A percentile compares a stretch with the other conserved stretches of the same genome.
Evolutionary conservation across 2,797 vertebrate genomes (phyloP).

Genomic region (Hybognathus amarus): DNA sequence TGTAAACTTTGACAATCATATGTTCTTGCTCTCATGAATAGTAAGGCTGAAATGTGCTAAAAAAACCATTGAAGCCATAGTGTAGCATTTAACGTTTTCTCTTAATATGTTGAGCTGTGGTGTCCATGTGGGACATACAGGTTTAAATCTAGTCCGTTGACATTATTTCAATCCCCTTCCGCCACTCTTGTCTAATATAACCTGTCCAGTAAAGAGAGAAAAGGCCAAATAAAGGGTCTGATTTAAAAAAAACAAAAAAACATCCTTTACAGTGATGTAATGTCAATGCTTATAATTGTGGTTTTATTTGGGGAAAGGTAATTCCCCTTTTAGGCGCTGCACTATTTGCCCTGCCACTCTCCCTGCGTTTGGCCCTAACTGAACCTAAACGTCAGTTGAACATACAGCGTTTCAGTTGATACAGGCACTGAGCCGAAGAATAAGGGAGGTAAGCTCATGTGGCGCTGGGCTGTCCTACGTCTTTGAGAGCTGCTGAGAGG

Average conservation of each 20-base stretch:
- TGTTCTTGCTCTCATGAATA: not conserved
- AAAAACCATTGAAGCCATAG: not conserved
- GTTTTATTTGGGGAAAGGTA: constrained; percentile 31
- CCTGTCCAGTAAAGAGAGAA: not conserved
- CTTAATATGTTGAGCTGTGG: not conserved
- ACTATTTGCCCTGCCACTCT: constrained; percentile 39
- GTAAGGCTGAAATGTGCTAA: not conserved
- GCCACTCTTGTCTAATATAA: not conserved
- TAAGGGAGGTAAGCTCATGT: constrained; percentile 45
- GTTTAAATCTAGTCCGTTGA: not conserved
- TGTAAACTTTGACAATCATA: not conserved
- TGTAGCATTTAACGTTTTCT: not conserved
- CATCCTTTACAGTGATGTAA: constrained; percentile 6
- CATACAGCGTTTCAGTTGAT: constrained; percentile 36
- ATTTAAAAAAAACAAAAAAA: too few relatives aligned
- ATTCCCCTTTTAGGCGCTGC: constrained; percentile 30
- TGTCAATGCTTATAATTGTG: not conserved
- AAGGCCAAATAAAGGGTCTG: not conserved
- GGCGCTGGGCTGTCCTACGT: constrained; percentile 49
- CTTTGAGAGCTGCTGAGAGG: constrained; percentile 57
- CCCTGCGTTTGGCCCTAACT: constrained; percentile 46
- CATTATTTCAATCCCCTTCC: not conserved
- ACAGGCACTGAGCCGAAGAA: constrained; percentile 49
- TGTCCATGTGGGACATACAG: not conserved
- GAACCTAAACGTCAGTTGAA: constrained; percentile 45